phyloP scores from a whole-genome alignment of 2,797 vertebrate genomes.

The Urophycis tenuis region DNA sequence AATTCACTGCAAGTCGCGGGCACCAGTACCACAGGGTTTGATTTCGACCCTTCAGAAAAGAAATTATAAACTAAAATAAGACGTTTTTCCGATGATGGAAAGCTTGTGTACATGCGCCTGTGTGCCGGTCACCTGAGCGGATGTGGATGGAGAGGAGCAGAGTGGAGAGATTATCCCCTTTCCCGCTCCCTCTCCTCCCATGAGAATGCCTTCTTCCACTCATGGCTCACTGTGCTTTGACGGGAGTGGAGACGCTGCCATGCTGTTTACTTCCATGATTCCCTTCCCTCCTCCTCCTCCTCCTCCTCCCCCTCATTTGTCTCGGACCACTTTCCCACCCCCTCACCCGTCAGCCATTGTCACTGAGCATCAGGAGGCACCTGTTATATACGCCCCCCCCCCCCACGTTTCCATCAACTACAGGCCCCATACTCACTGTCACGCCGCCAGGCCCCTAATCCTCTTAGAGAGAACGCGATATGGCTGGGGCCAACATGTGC shows the following conservation, averaged over 20 bases:
- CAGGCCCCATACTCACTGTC: slow-evolving; percentile 9
- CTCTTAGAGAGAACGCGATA: slow-evolving; percentile 41
- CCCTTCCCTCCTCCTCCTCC: slow-evolving; percentile 6
- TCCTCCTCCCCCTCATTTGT: slow-evolving; percentile 22
- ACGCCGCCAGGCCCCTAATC: slow-evolving; percentile 35
- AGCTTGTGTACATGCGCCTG: slow-evolving; percentile 11
- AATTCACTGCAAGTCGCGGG: no score
- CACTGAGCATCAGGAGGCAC: slow-evolving; percentile 31
- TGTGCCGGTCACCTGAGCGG: slow-evolving; percentile 14
- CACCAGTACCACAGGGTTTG: background rate
- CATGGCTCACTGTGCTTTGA: slow-evolving; percentile 25
- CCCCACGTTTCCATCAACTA: slow-evolving; percentile 4
- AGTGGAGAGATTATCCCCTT: background rate
- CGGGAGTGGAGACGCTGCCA: slow-evolving; percentile 24
- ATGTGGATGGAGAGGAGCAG: slow-evolving; percentile 18
- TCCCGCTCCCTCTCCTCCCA: slow-evolving; percentile 20
- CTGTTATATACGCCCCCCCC: slow-evolving; percentile 14
- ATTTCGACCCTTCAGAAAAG: no score
- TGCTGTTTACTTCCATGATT: slow-evolving; percentile 3
- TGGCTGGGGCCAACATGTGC: slow-evolving; percentile 20
- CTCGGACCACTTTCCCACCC: slow-evolving; percentile 19
- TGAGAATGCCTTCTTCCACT: slow-evolving; percentile 26
- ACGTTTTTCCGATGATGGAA: slow-evolving; percentile 2
- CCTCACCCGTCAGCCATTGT: slow-evolving; percentile 21
- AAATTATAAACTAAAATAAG: no score